Percentiles rank a stretch among this genome's conserved stretches.
phyloP scores from a whole-genome alignment of 2,888 invertebrate species.

The Crematogaster levior region DNA sequence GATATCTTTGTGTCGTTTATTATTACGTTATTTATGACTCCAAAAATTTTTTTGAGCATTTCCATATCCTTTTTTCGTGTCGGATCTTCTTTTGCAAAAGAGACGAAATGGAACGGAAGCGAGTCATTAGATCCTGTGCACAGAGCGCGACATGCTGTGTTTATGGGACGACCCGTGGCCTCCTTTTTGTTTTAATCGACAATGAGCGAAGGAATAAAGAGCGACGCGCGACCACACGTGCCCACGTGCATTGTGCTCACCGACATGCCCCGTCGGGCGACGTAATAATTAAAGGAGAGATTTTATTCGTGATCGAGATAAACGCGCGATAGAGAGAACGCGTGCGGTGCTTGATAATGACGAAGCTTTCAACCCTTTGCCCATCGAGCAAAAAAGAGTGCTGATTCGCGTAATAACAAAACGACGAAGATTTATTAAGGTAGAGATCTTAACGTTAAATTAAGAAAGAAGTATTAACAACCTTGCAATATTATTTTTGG shows the following conservation, averaged over 20 bases:
- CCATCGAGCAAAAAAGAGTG: background rate
- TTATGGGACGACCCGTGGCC: conserved; percentile 69
- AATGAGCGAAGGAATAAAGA: conserved; percentile 72
- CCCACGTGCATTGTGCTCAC: conserved; percentile 62
- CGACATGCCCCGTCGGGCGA: conserved; percentile 78
- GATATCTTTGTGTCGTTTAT: background rate
- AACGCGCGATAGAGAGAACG: conserved; percentile 53
- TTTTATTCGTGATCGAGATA: conserved; percentile 62
- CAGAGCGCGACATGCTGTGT: conserved; percentile 58
- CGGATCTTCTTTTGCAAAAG: conserved; percentile 10
- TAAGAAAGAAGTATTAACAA: background rate
- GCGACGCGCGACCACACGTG: conserved; percentile 79
- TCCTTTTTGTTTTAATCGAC: conserved; percentile 78
- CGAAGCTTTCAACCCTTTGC: conserved; percentile 26
- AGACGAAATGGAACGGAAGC: conserved; percentile 49
- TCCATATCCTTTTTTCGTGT: background rate
- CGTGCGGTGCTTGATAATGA: conserved; percentile 58
- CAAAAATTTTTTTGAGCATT: background rate
- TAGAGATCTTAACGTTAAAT: background rate
- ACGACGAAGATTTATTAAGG: background rate
- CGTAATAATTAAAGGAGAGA: conserved; percentile 80
- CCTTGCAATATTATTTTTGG: background rate
- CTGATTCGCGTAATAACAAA: conserved; percentile 3
- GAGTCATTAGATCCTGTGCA: conserved; percentile 63
- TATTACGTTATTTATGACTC: background rate